phyloP scores from a whole-genome alignment of 2,888 invertebrate species.

The Cetonia aurata region DNA sequence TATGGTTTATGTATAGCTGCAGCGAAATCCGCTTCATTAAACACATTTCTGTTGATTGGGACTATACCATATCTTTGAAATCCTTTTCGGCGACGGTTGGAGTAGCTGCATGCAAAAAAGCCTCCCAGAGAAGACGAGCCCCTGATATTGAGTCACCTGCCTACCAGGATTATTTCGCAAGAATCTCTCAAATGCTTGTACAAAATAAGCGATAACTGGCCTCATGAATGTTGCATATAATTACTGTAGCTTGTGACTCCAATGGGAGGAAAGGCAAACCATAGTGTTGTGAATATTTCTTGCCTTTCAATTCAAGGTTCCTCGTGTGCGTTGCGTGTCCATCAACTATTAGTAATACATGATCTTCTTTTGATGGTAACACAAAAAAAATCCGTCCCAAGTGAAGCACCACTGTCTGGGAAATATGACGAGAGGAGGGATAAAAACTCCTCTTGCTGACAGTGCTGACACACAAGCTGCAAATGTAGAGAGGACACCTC shows the following conservation, averaged over 20 bases:
- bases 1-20: no score
- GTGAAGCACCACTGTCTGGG: constrained; percentile 24
- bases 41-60: not conserved
- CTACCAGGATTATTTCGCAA: constrained; percentile 20
- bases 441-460: not conserved
- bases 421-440: constrained; percentile 25
- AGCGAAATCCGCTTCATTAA: constrained; percentile 3
- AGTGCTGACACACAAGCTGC: constrained; percentile 9
- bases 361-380: constrained; percentile 30
- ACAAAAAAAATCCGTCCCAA: constrained; percentile 15
- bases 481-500: constrained; percentile 7
- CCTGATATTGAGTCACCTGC: constrained; percentile 12
- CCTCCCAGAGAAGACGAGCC: constrained; percentile 1
- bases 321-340: constrained; percentile 2
- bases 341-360: constrained; percentile 5
- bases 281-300: no score
- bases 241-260: not conserved
- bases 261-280: not conserved
- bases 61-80: constrained; percentile 12
- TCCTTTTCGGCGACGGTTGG: constrained; percentile 5
- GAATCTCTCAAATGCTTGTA: constrained; percentile 7
- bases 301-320: not conserved
- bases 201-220: not conserved
- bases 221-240: not conserved
- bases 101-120: constrained; percentile 11